phyloP scores from a whole-genome alignment of 1,140 invertebrate genomes.

The Megalopta genalis region DNA sequence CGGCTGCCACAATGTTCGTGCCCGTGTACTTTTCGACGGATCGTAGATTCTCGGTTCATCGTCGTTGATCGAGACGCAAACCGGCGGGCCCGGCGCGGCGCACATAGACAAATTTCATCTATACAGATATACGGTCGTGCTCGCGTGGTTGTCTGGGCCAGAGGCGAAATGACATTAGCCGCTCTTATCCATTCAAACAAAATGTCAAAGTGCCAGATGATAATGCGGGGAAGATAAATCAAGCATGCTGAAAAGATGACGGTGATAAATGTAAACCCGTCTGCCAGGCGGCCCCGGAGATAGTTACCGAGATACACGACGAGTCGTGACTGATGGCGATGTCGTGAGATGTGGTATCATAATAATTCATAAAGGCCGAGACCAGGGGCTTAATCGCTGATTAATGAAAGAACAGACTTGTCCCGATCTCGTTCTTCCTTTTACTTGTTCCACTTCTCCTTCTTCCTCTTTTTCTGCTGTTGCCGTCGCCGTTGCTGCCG shows the following conservation, averaged over 20 bases:
- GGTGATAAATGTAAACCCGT: conserved; percentile 80
- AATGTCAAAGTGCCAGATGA: conserved; percentile 80
- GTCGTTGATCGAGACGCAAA: conserved; percentile 10
- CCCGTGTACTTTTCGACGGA: background rate
- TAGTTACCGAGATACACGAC: conserved; percentile 74
- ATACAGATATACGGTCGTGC: background rate
- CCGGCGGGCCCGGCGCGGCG: background rate
- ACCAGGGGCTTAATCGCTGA: conserved; percentile 77
- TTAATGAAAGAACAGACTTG: conserved; percentile 77
- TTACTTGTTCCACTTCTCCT: conserved; percentile 53
- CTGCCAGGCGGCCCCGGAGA: conserved; percentile 72
- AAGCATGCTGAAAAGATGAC: conserved; percentile 80
- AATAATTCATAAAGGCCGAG: conserved; percentile 79
- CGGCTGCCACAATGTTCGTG: background rate
- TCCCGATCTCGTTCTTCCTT: conserved; percentile 66
- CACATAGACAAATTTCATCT: background rate
- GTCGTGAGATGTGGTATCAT: conserved; percentile 80
- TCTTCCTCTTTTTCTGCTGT: conserved; percentile 23
- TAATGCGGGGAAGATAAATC: conserved; percentile 79
- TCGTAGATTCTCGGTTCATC: background rate
- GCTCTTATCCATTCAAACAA: conserved; percentile 78
- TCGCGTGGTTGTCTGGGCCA: conserved; percentile 3
- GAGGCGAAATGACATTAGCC: conserved; percentile 60
- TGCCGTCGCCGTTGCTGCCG: conserved; percentile 23
- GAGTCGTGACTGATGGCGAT: conserved; percentile 78